Conservation (phyloP, 1,140 invertebrate genomes). For the Neuroterus valhalla region DNA sequence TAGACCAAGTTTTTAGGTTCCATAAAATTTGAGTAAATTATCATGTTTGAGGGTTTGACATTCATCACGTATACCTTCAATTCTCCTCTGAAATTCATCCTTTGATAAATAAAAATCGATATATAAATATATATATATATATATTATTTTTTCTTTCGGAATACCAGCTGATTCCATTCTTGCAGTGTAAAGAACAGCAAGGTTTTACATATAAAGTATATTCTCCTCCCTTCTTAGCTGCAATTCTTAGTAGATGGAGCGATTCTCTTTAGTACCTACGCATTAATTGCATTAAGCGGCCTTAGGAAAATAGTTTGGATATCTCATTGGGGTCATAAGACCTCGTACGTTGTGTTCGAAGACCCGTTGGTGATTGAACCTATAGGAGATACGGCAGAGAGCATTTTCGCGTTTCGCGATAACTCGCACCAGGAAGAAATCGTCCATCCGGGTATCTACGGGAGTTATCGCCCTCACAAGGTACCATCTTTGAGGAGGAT, state of each 20-base stretch:
- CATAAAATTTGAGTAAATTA: no score
- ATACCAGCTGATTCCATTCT: background rate
- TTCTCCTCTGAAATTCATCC: no score
- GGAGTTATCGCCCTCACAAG: constrained; percentile 17
- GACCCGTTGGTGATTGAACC: constrained; percentile 46
- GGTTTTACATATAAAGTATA: background rate
- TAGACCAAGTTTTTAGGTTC: no score
- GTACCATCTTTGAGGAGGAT: constrained; percentile 5
- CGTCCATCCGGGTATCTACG: constrained; percentile 39
- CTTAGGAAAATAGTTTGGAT: constrained; percentile 29
- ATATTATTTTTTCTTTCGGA: background rate
- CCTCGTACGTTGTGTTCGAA: constrained; percentile 27
- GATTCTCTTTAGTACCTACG: background rate
- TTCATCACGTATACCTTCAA: no score
- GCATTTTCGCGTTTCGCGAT: constrained; percentile 27
- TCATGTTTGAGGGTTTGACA: no score
- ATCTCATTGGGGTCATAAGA: constrained; percentile 22
- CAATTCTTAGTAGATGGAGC: background rate
- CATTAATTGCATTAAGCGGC: background rate
- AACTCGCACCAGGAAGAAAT: constrained; percentile 28
- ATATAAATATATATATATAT: no score
- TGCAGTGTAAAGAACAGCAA: background rate
- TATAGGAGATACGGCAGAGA: constrained; percentile 27
- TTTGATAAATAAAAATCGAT: background rate
- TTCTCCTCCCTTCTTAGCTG: background rate